These are phyloP conservation scores for Clarias platycephalus DNA, from an alignment of 2,797 vertebrate genomes.

Conservation along the genomic window DNA sequence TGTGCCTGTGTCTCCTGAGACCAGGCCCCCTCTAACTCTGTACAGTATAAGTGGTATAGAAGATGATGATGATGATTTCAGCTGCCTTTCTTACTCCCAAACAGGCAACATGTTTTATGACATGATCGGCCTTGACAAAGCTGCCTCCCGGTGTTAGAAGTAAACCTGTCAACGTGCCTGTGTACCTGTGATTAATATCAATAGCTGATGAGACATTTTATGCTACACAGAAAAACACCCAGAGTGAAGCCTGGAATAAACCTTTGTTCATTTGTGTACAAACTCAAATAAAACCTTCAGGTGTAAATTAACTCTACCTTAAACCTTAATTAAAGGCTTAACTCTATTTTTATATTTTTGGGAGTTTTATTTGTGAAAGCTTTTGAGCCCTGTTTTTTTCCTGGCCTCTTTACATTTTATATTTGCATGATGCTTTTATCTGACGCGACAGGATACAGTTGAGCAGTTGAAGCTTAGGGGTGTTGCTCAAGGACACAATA, in stretches of 20 bases:
- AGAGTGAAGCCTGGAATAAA: neutral
- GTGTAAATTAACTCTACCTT: neutral
- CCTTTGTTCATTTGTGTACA: conserved; percentile 2
- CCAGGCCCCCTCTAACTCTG: too few species aligned
- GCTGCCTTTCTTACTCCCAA: neutral
- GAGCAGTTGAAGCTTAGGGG: neutral
- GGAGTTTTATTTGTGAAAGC: neutral
- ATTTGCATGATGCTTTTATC: conserved; percentile 1
- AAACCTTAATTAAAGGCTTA: conserved; percentile 1
- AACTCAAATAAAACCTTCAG: conserved; percentile 11
- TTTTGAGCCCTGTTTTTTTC: neutral
- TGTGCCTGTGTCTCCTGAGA: too few species aligned
- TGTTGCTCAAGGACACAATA: neutral
- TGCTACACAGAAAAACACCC: neutral
- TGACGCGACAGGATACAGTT: neutral
- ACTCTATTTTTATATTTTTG: neutral
- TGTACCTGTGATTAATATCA: conserved; percentile 1
- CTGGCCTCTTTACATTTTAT: neutral
- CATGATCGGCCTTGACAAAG: neutral
- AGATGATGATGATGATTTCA: neutral
- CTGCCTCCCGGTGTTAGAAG: neutral
- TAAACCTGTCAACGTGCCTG: neutral
- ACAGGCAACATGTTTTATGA: neutral
- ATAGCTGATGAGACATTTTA: conserved; percentile 7
- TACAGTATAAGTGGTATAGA: too few species aligned